phyloP scores from a whole-genome alignment of 2,113 vertebrate species.

The Antechinus flavipes region DNA sequence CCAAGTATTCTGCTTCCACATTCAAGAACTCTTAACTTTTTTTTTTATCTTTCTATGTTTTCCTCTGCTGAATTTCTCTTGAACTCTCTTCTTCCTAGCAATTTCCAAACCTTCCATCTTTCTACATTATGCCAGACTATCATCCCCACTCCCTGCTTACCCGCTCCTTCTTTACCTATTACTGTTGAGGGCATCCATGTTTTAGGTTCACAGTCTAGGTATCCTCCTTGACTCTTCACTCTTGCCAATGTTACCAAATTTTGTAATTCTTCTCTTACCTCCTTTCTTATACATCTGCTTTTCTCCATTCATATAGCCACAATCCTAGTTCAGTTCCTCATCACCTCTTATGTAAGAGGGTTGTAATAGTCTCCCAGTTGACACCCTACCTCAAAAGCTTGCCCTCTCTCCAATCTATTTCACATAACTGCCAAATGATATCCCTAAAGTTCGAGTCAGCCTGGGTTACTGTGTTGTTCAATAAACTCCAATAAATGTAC shows the following conservation, averaged over 20 bases:
- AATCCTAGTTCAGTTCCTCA: background rate
- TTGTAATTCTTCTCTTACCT: background rate
- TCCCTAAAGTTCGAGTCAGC: too few species aligned
- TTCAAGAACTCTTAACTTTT: background rate
- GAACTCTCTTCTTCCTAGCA: background rate
- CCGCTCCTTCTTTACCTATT: background rate
- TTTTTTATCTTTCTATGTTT: background rate
- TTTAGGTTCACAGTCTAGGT: background rate
- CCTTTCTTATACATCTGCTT: background rate
- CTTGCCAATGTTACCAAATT: background rate
- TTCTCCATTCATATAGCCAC: background rate
- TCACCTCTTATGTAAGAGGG: background rate
- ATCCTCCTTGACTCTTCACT: background rate
- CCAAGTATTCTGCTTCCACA: background rate
- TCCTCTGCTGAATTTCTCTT: background rate
- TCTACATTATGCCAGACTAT: background rate
- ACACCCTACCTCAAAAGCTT: background rate
- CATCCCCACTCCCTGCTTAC: background rate
- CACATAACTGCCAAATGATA: too few species aligned
- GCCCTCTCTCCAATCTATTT: too few species aligned
- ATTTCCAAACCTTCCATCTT: background rate
- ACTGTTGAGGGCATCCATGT: background rate
- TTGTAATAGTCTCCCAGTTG: background rate
- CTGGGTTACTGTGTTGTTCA: background rate
- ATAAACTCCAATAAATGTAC: background rate